Conservation (phyloP, 1,140 invertebrate genomes). For the Drosophila chauvacae region DNA sequence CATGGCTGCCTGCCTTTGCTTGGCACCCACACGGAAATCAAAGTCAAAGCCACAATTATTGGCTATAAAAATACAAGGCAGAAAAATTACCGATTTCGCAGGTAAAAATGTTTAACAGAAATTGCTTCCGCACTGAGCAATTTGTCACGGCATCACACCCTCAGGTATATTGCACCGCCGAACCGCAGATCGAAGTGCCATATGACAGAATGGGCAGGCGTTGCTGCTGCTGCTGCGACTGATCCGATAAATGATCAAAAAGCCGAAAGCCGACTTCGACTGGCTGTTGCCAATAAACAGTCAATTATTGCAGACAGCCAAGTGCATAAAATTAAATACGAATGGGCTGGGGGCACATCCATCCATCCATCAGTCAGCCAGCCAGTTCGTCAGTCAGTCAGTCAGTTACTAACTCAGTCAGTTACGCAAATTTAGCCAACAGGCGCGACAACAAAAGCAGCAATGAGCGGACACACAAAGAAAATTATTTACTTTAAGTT, state of each 20-base stretch:
- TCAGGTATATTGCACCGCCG: slow-evolving; percentile 31
- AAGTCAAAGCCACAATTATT: slow-evolving; percentile 77
- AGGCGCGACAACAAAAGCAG: slow-evolving; percentile 42
- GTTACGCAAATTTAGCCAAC: slow-evolving; percentile 74
- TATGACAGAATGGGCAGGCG: slow-evolving; percentile 64
- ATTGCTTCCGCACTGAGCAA: slow-evolving; percentile 74
- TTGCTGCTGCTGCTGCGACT: slow-evolving; percentile 23
- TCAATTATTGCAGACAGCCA: slow-evolving; percentile 68
- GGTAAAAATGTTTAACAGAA: slow-evolving; percentile 58
- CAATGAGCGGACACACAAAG: slow-evolving; percentile 20
- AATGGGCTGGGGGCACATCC: slow-evolving; percentile 57
- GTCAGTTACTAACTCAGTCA: slow-evolving; percentile 30
- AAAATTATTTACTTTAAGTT: slow-evolving; percentile 7
- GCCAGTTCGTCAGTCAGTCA: slow-evolving; percentile 24
- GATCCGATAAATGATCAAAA: slow-evolving; percentile 76
- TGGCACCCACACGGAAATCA: slow-evolving; percentile 74
- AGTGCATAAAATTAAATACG: slow-evolving; percentile 76
- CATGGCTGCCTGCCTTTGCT: slow-evolving; percentile 21
- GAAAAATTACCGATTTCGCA: slow-evolving; percentile 51
- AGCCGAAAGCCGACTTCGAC: slow-evolving; percentile 62
- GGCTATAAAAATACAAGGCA: slow-evolving; percentile 44
- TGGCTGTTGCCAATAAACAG: slow-evolving; percentile 76
- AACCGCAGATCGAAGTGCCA: slow-evolving; percentile 25
- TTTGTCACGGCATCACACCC: slow-evolving; percentile 74
- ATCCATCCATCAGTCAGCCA: slow-evolving; percentile 36